Evolutionary conservation across 2,797 vertebrate genomes (phyloP).

Genomic region (Danionella dracula): DNA sequence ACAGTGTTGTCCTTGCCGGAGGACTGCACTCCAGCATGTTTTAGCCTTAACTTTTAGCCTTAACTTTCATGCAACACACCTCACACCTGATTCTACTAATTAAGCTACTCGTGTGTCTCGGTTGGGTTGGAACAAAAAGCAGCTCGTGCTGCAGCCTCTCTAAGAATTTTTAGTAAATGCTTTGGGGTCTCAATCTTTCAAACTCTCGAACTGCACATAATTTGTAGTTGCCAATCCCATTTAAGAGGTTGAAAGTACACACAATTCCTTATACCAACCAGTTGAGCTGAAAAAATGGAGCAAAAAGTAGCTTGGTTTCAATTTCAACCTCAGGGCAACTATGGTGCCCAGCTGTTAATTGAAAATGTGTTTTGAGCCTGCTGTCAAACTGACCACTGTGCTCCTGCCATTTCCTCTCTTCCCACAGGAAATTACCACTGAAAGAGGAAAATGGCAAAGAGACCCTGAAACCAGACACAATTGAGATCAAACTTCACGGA

Average conservation of each 20-base stretch:
- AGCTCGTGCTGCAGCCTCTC: no score
- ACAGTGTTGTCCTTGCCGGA: no score
- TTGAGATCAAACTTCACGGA: constrained; percentile 82
- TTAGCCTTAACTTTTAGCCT: no score
- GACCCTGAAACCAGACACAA: constrained; percentile 76
- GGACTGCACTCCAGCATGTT: no score
- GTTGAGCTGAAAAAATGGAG: neutral
- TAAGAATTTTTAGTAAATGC: no score
- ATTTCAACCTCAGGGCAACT: neutral
- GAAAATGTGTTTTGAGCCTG: neutral
- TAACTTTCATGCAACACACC: no score
- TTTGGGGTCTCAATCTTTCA: no score
- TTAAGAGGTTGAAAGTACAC: neutral
- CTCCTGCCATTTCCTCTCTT: constrained; percentile 12
- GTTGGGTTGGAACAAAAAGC: no score
- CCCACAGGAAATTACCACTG: constrained; percentile 76
- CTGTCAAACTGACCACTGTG: constrained; percentile 18
- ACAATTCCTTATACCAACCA: neutral
- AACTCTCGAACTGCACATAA: no score
- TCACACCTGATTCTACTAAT: no score
- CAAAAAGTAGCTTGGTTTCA: neutral
- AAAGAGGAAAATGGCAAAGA: constrained; percentile 87
- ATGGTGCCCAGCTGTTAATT: neutral
- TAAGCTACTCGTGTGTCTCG: no score
- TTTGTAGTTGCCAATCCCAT: neutral